These are phyloP conservation scores for Ceratitis capitata DNA, from an alignment of 1,140 invertebrate genomes.

Conservation along the genomic window DNA sequence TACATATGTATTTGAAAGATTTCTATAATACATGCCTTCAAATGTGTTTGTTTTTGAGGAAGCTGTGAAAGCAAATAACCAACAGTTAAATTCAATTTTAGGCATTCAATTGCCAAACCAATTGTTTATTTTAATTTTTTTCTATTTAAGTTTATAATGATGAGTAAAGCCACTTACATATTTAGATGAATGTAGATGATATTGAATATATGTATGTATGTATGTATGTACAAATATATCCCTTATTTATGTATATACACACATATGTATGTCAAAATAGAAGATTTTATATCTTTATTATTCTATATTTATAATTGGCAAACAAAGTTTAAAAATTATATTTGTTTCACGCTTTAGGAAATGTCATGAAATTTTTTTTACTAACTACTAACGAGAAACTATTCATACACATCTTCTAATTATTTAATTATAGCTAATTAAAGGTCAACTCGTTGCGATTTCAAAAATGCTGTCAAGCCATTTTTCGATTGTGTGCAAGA, in stretches of 20 bases:
- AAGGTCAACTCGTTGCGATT: neutral
- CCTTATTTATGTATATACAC: neutral
- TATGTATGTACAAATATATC: neutral
- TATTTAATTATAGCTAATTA: neutral
- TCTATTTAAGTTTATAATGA: neutral
- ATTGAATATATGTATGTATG: neutral
- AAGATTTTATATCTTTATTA: neutral
- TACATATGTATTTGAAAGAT: too few relatives aligned
- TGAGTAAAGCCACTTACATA: neutral
- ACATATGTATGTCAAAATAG: neutral
- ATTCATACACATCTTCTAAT: too few relatives aligned
- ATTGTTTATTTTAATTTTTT: neutral
- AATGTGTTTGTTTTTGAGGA: neutral
- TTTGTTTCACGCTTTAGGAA: too few relatives aligned
- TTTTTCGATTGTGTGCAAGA: neutral
- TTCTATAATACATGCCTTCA: neutral
- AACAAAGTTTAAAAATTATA: too few relatives aligned
- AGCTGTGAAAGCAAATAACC: neutral
- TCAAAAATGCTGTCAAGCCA: neutral
- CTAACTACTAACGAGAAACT: too few relatives aligned
- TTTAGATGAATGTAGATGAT: neutral
- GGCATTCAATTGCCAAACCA: neutral
- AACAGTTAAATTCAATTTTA: neutral
- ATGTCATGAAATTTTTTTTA: too few relatives aligned
- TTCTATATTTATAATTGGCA: too few relatives aligned